These are phyloP conservation scores for Ormyrus pomaceus DNA, from an alignment of 2,888 invertebrate species.

Conservation along the genomic window DNA sequence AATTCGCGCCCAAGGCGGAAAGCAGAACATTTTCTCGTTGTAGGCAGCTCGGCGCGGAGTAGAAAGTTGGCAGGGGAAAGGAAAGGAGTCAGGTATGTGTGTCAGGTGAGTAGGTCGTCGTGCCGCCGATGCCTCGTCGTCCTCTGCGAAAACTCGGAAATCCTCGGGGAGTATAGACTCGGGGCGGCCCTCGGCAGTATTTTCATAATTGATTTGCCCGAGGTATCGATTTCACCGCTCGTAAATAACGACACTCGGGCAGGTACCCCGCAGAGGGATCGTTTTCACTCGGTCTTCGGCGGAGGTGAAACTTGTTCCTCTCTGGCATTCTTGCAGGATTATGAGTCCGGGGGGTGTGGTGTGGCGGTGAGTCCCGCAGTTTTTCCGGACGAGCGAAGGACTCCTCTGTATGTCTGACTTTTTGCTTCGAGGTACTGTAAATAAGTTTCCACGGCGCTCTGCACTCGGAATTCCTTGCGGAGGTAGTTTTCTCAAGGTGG, in stretches of 20 bases:
- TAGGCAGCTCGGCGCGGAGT: too few species aligned
- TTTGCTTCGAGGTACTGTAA: constrained; percentile 7
- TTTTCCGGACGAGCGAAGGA: background rate
- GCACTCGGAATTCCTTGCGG: too few species aligned
- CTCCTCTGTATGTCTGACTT: background rate
- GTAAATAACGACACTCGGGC: constrained; percentile 67
- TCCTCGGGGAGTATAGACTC: background rate
- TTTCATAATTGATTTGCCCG: constrained; percentile 68
- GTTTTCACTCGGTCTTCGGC: constrained; percentile 54
- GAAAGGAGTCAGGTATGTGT: too few species aligned
- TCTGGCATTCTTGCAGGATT: constrained; percentile 15
- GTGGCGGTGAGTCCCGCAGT: constrained; percentile 10
- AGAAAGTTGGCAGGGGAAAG: too few species aligned
- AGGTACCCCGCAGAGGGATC: too few species aligned
- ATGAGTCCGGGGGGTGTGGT: background rate
- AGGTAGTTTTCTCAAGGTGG: too few species aligned
- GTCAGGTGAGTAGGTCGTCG: too few species aligned
- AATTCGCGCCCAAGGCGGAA: too few species aligned
- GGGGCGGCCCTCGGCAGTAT: constrained; percentile 57
- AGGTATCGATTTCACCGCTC: constrained; percentile 72
- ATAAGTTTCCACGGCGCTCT: background rate
- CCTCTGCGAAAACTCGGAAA: too few species aligned
- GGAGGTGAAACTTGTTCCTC: constrained; percentile 59
- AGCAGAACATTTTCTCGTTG: too few species aligned
- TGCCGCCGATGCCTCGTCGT: too few species aligned